A percentile compares a stretch with the other conserved stretches of the same genome.
Evolutionary conservation across 2,113 vertebrate genomes (phyloP).

Genomic region (human (Homo sapiens)): DNA sequence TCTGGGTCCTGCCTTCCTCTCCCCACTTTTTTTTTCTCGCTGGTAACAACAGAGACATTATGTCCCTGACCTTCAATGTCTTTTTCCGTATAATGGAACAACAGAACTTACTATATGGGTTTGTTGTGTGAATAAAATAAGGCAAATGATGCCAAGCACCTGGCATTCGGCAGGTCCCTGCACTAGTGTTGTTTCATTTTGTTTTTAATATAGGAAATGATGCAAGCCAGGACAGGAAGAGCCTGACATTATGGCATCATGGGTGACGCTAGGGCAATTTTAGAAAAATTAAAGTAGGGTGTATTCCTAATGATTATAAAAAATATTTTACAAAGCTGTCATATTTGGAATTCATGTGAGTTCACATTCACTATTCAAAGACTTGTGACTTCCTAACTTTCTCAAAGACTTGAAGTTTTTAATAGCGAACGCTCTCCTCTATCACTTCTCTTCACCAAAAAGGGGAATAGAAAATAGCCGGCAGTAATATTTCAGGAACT

Average conservation of each 20-base stretch:
- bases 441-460: constrained; percentile 8
- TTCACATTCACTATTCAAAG: background rate
- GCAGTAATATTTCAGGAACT: background rate
- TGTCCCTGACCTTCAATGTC: background rate
- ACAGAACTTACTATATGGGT: background rate
- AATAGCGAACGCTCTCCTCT: background rate
- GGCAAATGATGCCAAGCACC: background rate
- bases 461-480: background rate
- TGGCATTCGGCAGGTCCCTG: background rate
- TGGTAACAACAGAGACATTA: background rate
- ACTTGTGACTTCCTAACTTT: constrained; percentile 34
- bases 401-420: background rate
- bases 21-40: background rate
- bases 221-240: background rate
- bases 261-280: background rate
- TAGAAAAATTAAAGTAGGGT: constrained; percentile 16
- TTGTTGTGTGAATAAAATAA: background rate
- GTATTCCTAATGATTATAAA: background rate
- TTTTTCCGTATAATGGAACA: background rate
- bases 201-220: constrained; percentile 33
- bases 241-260: background rate
- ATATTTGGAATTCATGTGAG: background rate
- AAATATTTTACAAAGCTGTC: constrained; percentile 10
- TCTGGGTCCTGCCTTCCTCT: background rate
- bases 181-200: background rate